These are phyloP conservation scores for Channa striata DNA, from an alignment of 2,797 vertebrate species.

Conservation along the genomic window DNA sequence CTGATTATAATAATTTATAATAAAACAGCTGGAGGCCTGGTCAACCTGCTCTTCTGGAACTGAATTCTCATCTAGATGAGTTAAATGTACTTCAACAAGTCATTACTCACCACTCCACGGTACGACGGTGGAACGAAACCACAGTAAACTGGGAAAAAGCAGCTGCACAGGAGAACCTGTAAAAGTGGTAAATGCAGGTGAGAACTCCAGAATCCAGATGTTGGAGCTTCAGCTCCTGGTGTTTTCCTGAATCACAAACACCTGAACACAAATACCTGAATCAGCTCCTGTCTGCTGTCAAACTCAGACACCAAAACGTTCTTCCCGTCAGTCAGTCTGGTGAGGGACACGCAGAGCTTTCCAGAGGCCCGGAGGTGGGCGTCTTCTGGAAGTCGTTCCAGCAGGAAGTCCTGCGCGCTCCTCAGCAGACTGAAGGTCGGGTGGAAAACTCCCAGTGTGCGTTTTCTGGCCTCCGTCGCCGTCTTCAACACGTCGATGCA, in stretches of 20 bases:
- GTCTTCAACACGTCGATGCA: slow-evolving; percentile 75
- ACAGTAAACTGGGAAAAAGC: slow-evolving; percentile 90
- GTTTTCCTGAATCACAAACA: too few relatives aligned
- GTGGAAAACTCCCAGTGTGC: slow-evolving; percentile 86
- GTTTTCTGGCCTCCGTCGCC: slow-evolving; percentile 80
- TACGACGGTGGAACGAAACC: slow-evolving; percentile 91
- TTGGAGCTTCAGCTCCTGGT: neutral
- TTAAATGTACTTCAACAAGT: too few relatives aligned
- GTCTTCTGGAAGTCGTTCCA: slow-evolving; percentile 84
- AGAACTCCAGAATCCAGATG: neutral
- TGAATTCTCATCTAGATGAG: too few relatives aligned
- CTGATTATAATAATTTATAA: too few relatives aligned
- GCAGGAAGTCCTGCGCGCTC: slow-evolving; percentile 72
- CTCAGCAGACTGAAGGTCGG: slow-evolving; percentile 86
- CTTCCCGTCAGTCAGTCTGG: slow-evolving; percentile 86
- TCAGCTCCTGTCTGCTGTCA: slow-evolving; percentile 90
- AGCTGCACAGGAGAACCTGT: slow-evolving; percentile 92
- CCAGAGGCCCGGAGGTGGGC: slow-evolving; percentile 85
- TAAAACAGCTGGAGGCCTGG: too few relatives aligned
- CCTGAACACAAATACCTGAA: slow-evolving; percentile 74
- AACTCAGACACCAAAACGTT: slow-evolving; percentile 93
- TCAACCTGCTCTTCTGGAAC: too few relatives aligned
- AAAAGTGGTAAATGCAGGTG: slow-evolving; percentile 27
- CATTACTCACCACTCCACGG: slow-evolving; percentile 91
- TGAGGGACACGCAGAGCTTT: slow-evolving; percentile 89